Percentiles rank a stretch among this genome's conserved stretches.
Conservation (phyloP, 1,140 invertebrate genomes). For the Bradysia coprophila region DNA sequence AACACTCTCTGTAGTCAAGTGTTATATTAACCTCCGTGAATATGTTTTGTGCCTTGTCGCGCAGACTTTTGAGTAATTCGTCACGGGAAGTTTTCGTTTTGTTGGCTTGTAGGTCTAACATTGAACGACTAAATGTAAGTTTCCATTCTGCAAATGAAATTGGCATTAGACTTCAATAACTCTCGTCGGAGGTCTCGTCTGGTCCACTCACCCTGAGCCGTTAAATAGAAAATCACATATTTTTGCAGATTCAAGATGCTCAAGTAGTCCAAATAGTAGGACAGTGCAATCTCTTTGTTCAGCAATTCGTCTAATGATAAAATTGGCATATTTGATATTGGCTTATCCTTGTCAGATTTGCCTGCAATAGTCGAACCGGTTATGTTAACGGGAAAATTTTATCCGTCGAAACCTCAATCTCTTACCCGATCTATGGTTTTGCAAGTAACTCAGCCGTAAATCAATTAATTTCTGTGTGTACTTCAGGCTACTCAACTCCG, state of each 20-base stretch:
- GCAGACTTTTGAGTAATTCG: background rate
- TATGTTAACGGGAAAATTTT: too few relatives aligned
- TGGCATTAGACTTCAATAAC: background rate
- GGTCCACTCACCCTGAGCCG: conserved; percentile 2
- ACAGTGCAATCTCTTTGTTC: conserved; percentile 3
- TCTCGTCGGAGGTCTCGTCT: too few relatives aligned
- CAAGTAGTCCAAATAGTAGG: conserved; percentile 5
- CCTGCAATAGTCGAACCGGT: too few relatives aligned
- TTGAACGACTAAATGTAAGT: background rate
- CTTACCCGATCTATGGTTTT: conserved; percentile 1
- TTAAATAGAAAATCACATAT: conserved; percentile 6
- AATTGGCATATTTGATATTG: conserved; percentile 1
- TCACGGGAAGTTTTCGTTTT: conserved; percentile 1
- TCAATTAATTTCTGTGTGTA: conserved; percentile 4
- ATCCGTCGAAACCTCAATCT: too few relatives aligned
- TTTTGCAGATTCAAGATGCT: conserved; percentile 3
- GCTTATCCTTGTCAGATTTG: background rate
- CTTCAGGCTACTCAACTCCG: conserved; percentile 3
- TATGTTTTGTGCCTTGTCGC: conserved; percentile 2
- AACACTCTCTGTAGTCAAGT: background rate
- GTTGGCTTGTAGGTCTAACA: conserved; percentile 1
- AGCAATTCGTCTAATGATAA: conserved; percentile 5
- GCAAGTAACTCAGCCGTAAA: conserved; percentile 2
- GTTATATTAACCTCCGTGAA: conserved; percentile 1
- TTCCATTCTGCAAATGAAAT: conserved; percentile 4